A percentile compares a stretch with the other conserved stretches of the same genome.
Conservation (phyloP, 1,140 invertebrate species). For the Lepidurus couesii region DNA sequence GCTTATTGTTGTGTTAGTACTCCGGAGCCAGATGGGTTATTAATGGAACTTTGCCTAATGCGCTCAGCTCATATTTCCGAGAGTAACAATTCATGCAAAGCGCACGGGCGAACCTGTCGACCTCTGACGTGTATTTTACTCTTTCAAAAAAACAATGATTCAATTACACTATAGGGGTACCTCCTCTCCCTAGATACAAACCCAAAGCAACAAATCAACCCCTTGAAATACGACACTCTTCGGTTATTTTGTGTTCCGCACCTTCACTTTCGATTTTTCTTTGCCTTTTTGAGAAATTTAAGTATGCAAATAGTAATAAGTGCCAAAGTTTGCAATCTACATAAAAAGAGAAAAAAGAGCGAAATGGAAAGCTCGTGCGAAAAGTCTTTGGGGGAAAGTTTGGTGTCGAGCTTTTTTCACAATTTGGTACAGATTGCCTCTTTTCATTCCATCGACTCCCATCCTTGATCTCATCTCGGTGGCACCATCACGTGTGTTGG, state of each 20-base stretch:
- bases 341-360: not conserved
- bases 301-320: no score
- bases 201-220: not conserved
- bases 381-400: not conserved
- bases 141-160: not conserved
- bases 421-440: not conserved
- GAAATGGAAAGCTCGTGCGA: not conserved
- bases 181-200: not conserved
- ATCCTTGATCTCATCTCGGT: not conserved
- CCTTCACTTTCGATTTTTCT: not conserved
- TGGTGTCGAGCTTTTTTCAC: not conserved
- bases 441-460: not conserved
- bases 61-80: constrained; percentile 6
- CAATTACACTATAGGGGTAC: not conserved
- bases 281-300: not conserved
- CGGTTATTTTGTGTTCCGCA: no score
- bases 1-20: not conserved
- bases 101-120: not conserved
- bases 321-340: no score
- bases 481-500: not conserved
- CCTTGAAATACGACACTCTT: not conserved
- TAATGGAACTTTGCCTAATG: constrained; percentile 15
- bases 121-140: not conserved
- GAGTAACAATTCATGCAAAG: not conserved
- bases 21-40: constrained; percentile 1